Conservation (phyloP, 2,888 invertebrate species). For the Nowickia ferox region DNA sequence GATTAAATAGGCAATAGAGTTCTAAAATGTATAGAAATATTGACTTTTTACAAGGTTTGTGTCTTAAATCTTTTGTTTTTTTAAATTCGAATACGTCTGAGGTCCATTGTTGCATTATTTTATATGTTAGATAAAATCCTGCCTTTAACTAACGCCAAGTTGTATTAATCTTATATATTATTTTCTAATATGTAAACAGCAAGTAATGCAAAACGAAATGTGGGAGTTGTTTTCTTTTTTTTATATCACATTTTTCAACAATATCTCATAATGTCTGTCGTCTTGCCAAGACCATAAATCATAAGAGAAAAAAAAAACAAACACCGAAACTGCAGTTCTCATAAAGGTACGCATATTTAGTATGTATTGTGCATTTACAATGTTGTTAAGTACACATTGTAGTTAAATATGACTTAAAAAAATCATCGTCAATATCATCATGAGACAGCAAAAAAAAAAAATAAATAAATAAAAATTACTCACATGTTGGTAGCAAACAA, state of each 20-base stretch:
- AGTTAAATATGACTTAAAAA: constrained; percentile 28
- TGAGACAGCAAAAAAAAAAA: constrained; percentile 7
- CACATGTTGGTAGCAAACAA: constrained; percentile 29
- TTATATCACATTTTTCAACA: constrained; percentile 19
- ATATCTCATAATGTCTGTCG: constrained; percentile 30
- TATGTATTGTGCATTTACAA: background rate
- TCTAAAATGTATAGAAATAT: too few relatives aligned
- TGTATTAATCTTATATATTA: too few relatives aligned
- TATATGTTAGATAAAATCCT: too few relatives aligned
- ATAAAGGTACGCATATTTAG: constrained; percentile 18
- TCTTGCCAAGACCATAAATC: constrained; percentile 23
- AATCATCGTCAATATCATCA: constrained; percentile 23
- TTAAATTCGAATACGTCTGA: background rate
- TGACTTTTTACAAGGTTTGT: too few relatives aligned
- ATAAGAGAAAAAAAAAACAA: constrained; percentile 2
- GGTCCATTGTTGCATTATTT: too few relatives aligned
- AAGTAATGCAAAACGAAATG: background rate
- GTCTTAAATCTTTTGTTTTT: constrained; percentile 40
- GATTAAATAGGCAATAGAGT: background rate
- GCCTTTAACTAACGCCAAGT: too few relatives aligned
- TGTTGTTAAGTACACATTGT: constrained; percentile 42
- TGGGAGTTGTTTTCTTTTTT: constrained; percentile 11
- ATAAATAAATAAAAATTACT: constrained; percentile 10
- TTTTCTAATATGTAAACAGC: background rate
- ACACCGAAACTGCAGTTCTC: constrained; percentile 17